phyloP scores from a whole-genome alignment of 2,797 vertebrate species.

The Knipowitschia caucasica region DNA sequence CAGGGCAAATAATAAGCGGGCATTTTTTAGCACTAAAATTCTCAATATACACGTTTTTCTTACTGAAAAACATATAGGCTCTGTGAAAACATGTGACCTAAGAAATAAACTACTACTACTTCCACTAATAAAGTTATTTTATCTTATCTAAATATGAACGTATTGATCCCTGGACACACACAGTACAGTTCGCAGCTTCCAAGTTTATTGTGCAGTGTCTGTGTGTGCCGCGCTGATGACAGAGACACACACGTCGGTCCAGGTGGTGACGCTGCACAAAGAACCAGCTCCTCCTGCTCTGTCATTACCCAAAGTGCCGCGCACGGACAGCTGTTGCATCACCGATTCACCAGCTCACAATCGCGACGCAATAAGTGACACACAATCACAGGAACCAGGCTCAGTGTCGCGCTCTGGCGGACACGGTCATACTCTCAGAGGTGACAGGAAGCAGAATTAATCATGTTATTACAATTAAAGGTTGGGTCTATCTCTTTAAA shows the following conservation, averaged over 20 bases:
- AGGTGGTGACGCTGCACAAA: conserved; percentile 52
- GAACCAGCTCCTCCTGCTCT: conserved; percentile 69
- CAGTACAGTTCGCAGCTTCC: neutral
- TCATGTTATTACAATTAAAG: too few relatives aligned
- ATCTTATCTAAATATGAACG: too few relatives aligned
- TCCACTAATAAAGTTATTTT: too few relatives aligned
- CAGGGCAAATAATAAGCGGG: too few relatives aligned
- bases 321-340: conserved; percentile 62
- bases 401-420: conserved; percentile 44
- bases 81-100: too few relatives aligned
- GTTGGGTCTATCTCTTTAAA: too few relatives aligned
- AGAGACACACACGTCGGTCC: conserved; percentile 49
- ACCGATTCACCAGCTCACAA: conserved; percentile 37
- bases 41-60: too few relatives aligned
- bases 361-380: conserved; percentile 2
- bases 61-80: too few relatives aligned
- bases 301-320: conserved; percentile 45
- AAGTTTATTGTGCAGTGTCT: neutral
- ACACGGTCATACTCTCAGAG: neutral
- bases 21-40: too few relatives aligned
- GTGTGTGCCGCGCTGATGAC: conserved; percentile 37
- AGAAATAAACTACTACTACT: too few relatives aligned
- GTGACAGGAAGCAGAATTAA: too few relatives aligned
- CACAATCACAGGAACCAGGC: neutral
- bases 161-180: neutral